Percentiles rank a stretch among this genome's conserved stretches.
phyloP scores from a whole-genome alignment of 1,140 invertebrate species.

The Ips nitidus region DNA sequence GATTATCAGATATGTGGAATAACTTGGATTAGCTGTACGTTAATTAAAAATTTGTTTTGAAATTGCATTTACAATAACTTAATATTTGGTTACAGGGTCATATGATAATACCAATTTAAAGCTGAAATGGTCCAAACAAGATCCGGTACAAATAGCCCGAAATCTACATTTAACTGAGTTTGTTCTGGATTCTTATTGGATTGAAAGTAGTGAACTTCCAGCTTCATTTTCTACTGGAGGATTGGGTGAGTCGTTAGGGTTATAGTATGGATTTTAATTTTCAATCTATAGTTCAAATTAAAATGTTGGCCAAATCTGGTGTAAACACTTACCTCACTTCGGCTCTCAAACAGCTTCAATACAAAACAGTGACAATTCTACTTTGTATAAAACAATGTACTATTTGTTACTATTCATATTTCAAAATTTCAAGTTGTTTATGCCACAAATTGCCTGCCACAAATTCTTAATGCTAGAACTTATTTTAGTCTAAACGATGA shows the following conservation, averaged over 20 bases:
- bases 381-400: too few relatives aligned
- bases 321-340: too few relatives aligned
- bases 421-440: too few relatives aligned
- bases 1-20: slow-evolving; percentile 78
- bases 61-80: not conserved
- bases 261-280: not conserved
- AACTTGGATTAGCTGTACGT: slow-evolving; percentile 79
- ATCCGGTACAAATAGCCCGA: slow-evolving; percentile 72
- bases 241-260: slow-evolving; percentile 57
- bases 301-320: not conserved
- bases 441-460: too few relatives aligned
- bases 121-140: slow-evolving; percentile 72
- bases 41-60: not conserved
- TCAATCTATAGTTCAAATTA: not conserved
- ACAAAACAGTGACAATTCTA: too few relatives aligned
- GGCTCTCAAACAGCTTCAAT: too few relatives aligned
- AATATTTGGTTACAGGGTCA: slow-evolving; percentile 61
- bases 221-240: slow-evolving; percentile 71
- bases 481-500: too few relatives aligned
- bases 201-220: slow-evolving; percentile 66
- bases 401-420: too few relatives aligned
- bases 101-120: slow-evolving; percentile 74
- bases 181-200: slow-evolving; percentile 68
- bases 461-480: too few relatives aligned
- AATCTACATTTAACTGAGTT: slow-evolving; percentile 84